These are phyloP conservation scores for Ploceus nigricollis DNA, from an alignment of 2,113 vertebrate genomes.

Conservation along the genomic window DNA sequence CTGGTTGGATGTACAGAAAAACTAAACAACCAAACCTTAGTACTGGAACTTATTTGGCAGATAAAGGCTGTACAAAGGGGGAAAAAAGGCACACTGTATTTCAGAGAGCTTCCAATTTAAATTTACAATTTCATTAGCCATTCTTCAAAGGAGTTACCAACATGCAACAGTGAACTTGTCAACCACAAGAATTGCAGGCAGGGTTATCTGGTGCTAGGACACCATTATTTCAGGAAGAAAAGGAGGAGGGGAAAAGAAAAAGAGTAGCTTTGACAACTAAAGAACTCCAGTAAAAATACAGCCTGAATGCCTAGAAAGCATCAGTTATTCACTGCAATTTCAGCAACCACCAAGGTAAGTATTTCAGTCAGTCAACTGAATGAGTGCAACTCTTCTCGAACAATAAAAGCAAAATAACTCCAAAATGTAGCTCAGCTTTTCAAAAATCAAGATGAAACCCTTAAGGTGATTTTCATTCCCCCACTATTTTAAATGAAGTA, in stretches of 20 bases:
- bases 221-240: neutral
- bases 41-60: conserved; percentile 5
- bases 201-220: neutral
- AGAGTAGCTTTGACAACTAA: neutral
- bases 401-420: neutral
- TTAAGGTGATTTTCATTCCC: neutral
- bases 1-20: conserved; percentile 4
- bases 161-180: neutral
- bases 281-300: neutral
- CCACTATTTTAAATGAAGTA: neutral
- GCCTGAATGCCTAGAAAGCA: neutral
- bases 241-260: neutral
- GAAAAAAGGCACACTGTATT: neutral
- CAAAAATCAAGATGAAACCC: neutral
- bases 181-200: neutral
- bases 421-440: neutral
- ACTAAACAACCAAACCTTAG: conserved; percentile 29
- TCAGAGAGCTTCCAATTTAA: conserved; percentile 3
- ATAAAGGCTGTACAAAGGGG: neutral
- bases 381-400: neutral
- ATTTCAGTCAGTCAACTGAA: neutral
- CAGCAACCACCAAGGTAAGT: neutral
- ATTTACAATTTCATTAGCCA: conserved; percentile 49
- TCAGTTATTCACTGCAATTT: neutral
- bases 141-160: conserved; percentile 18